Evolutionary conservation across 2,113 vertebrate genomes (phyloP).

Genomic region (Tauraco erythrolophus): DNA sequence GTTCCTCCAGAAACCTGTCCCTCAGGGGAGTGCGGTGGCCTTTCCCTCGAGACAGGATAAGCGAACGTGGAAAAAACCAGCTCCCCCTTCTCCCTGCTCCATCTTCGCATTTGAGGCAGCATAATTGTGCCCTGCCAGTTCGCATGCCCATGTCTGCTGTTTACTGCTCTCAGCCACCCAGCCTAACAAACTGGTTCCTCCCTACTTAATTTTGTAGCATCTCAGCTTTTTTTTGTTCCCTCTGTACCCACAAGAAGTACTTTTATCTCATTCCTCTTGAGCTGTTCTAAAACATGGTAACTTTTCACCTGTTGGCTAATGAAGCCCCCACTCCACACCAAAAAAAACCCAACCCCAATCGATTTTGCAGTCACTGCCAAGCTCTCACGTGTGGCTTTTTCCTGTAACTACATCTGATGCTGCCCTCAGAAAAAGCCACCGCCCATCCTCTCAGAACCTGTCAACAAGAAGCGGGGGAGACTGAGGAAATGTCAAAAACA

Average conservation of each 20-base stretch:
- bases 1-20: not conserved
- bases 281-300: not conserved
- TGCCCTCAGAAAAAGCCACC: not conserved
- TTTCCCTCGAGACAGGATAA: not conserved
- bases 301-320: not conserved
- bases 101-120: not conserved
- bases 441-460: conserved; percentile 64
- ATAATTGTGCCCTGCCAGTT: not conserved
- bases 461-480: not conserved
- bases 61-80: not conserved
- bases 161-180: not conserved
- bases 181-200: not conserved
- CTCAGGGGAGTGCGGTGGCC: not conserved
- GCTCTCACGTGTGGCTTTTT: not conserved
- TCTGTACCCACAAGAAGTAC: not conserved
- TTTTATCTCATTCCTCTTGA: not conserved
- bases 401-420: conserved; percentile 13
- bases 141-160: not conserved
- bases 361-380: not conserved
- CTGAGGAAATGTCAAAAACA: conserved; percentile 55
- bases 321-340: not conserved
- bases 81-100: not conserved
- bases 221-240: not conserved
- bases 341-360: not conserved
- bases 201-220: not conserved